Percentiles rank a stretch among this genome's conserved stretches.
These are phyloP conservation scores for Zosterops pallidus DNA, from an alignment of 2,113 vertebrate species.

Conservation along the genomic window DNA sequence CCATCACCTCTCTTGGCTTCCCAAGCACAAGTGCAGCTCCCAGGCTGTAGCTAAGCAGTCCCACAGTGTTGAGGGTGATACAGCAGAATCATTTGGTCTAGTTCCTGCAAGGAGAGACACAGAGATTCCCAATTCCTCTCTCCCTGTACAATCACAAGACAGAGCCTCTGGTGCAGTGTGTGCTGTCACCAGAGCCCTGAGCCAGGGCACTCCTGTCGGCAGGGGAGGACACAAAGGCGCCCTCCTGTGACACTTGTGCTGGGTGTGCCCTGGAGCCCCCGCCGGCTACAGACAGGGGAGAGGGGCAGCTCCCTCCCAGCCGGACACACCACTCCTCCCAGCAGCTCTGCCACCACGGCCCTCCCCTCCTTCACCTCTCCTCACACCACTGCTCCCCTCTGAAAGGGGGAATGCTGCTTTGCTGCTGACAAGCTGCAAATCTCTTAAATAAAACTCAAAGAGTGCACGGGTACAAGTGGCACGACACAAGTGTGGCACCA, in stretches of 20 bases:
- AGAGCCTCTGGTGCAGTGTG: accelerated
- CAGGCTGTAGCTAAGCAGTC: accelerated
- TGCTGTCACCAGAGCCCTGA: neutral
- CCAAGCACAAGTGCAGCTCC: neutral
- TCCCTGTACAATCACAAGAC: neutral
- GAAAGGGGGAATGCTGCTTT: neutral
- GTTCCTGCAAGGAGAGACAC: neutral
- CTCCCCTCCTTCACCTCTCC: neutral
- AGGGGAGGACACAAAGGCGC: accelerated
- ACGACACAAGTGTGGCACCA: accelerated
- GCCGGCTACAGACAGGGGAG: accelerated
- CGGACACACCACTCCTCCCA: neutral
- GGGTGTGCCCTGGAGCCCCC: neutral
- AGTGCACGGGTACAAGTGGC: neutral
- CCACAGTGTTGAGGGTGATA: accelerated
- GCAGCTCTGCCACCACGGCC: neutral
- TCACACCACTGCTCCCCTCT: accelerated
- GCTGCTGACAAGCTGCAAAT: neutral
- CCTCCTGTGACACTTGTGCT: neutral
- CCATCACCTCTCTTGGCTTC: neutral
- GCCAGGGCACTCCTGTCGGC: neutral
- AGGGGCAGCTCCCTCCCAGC: neutral
- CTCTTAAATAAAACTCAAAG: neutral
- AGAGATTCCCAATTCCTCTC: accelerated
- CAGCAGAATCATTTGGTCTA: accelerated